A percentile compares a stretch with the other conserved stretches of the same genome.
These are phyloP conservation scores for Baronia brevicornis DNA, from an alignment of 2,888 invertebrate genomes.

Conservation along the genomic window DNA sequence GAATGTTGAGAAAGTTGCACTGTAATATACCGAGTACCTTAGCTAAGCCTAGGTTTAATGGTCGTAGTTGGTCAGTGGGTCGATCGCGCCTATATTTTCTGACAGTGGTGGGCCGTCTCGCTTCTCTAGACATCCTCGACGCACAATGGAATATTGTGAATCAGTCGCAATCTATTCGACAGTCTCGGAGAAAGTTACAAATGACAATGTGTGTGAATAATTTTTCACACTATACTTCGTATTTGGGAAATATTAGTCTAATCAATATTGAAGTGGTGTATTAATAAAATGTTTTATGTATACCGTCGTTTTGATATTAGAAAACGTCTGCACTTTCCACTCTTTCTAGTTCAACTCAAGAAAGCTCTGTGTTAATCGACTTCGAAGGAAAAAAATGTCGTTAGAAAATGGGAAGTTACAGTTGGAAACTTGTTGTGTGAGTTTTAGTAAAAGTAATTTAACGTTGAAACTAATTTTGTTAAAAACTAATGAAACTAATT, in stretches of 20 bases:
- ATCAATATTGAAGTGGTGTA: too few relatives aligned
- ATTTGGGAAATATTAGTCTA: too few relatives aligned
- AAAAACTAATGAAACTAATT: constrained; percentile 5
- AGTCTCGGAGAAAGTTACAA: constrained; percentile 8
- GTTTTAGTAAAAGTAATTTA: constrained; percentile 46
- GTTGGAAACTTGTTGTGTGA: constrained; percentile 49
- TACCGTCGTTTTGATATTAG: constrained; percentile 11
- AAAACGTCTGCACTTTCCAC: constrained; percentile 40
- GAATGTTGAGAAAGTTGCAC: constrained; percentile 45
- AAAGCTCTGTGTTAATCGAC: constrained; percentile 39
- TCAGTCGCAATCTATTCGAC: too few relatives aligned
- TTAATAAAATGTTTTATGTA: too few relatives aligned
- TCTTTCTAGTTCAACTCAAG: constrained; percentile 39
- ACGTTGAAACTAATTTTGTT: constrained; percentile 19
- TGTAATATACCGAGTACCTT: constrained; percentile 44
- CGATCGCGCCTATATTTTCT: constrained; percentile 25
- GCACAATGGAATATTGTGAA: constrained; percentile 3
- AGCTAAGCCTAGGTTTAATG: constrained; percentile 38
- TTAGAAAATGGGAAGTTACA: constrained; percentile 71
- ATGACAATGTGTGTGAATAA: neutral
- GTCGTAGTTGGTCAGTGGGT: constrained; percentile 56
- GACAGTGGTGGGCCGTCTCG: too few relatives aligned
- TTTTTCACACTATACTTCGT: constrained; percentile 1
- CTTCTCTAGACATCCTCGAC: too few relatives aligned
- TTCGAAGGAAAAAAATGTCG: constrained; percentile 57